A percentile compares a stretch with the other conserved stretches of the same genome.
Conservation (phyloP, 2,113 vertebrate species). For the Hystrix cristata region DNA sequence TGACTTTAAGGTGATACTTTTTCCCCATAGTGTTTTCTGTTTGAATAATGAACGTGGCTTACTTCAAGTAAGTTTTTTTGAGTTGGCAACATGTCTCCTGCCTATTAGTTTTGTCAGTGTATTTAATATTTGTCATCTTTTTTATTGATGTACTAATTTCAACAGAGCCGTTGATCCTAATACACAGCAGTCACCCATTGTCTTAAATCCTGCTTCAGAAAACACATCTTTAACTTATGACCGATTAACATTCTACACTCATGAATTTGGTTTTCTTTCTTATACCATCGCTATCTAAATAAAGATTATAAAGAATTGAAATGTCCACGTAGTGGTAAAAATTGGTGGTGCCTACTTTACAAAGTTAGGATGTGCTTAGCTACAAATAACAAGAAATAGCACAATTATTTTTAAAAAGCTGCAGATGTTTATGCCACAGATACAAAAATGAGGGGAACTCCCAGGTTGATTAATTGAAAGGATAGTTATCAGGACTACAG, state of each 20-base stretch:
- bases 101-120: neutral
- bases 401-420: neutral
- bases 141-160: constrained; percentile 25
- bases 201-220: constrained; percentile 9
- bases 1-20: neutral
- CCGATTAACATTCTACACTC: neutral
- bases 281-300: neutral
- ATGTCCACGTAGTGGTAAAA: neutral
- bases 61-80: neutral
- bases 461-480: neutral
- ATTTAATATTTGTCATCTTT: neutral
- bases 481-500: neutral
- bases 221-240: neutral
- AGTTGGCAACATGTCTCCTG: neutral
- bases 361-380: neutral
- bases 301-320: neutral
- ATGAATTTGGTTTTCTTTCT: neutral
- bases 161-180: neutral
- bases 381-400: neutral
- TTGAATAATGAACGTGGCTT: neutral
- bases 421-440: neutral
- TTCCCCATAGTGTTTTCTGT: neutral
- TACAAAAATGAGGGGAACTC: neutral
- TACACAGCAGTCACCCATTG: neutral
- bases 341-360: neutral